A percentile compares a stretch with the other conserved stretches of the same genome.
Conservation (phyloP, 2,888 invertebrate species). For the Prosapia bicincta region DNA sequence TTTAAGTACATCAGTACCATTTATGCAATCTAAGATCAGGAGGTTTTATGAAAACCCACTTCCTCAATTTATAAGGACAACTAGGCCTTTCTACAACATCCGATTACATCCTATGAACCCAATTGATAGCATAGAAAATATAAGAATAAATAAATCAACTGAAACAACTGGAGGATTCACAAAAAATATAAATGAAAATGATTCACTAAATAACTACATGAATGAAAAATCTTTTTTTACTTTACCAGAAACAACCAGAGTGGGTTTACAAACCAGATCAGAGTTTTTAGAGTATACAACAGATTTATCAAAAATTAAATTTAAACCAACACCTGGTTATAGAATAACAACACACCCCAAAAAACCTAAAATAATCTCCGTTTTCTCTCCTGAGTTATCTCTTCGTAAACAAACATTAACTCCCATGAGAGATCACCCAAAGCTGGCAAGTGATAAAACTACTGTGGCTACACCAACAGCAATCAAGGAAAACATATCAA, state of each 20-base stretch:
- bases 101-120: neutral
- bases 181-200: no score
- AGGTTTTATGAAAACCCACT: neutral
- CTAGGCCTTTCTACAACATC: neutral
- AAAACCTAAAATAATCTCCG: no score
- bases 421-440: no score
- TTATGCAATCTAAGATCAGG: neutral
- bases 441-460: no score
- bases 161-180: no score
- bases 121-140: neutral
- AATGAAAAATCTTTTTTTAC: neutral
- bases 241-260: neutral
- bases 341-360: no score
- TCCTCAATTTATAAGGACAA: neutral
- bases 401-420: no score
- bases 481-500: neutral
- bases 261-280: no score
- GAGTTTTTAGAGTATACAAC: no score
- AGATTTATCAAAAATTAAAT: no score
- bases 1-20: neutral
- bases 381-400: no score
- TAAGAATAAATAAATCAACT: neutral
- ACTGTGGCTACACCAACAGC: neutral
- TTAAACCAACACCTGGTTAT: no score
- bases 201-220: neutral